Evolutionary conservation across 2,797 vertebrate genomes (phyloP).

Genomic region (Propithecus perrieri): DNA sequence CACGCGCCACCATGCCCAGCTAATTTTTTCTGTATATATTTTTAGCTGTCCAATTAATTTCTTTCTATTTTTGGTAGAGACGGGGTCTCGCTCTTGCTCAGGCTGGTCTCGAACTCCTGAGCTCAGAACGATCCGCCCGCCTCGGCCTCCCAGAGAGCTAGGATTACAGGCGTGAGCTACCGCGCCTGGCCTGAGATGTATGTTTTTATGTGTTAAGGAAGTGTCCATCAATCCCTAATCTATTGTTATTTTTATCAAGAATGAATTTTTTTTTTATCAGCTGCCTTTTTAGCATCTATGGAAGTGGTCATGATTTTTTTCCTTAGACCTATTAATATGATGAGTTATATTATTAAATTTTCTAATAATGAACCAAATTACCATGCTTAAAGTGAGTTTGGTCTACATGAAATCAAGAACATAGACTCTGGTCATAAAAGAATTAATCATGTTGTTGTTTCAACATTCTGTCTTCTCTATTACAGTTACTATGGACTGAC

Average conservation of each 20-base stretch:
- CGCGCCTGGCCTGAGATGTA: neutral
- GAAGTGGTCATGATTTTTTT: neutral
- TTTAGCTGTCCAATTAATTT: no score
- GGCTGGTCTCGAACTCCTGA: no score
- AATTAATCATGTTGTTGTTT: neutral
- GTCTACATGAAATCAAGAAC: neutral
- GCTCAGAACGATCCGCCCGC: no score
- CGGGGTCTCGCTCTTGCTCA: no score
- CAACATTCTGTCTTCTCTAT: neutral
- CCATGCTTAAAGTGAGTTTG: neutral
- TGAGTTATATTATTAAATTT: neutral
- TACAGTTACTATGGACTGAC: conserved; percentile 96
- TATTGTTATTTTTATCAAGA: neutral
- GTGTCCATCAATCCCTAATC: neutral
- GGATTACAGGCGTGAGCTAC: no score
- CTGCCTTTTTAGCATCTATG: neutral
- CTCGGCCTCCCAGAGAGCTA: no score
- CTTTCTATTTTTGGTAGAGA: no score
- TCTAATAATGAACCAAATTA: neutral
- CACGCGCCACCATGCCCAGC: no score
- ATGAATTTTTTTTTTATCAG: neutral
- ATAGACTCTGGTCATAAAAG: neutral
- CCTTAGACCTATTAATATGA: neutral
- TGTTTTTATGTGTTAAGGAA: neutral
- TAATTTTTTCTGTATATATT: no score